Percentiles rank a stretch among this genome's conserved stretches.
Conservation (phyloP, 2,113 vertebrate species). For the Hydropotes inermis region DNA sequence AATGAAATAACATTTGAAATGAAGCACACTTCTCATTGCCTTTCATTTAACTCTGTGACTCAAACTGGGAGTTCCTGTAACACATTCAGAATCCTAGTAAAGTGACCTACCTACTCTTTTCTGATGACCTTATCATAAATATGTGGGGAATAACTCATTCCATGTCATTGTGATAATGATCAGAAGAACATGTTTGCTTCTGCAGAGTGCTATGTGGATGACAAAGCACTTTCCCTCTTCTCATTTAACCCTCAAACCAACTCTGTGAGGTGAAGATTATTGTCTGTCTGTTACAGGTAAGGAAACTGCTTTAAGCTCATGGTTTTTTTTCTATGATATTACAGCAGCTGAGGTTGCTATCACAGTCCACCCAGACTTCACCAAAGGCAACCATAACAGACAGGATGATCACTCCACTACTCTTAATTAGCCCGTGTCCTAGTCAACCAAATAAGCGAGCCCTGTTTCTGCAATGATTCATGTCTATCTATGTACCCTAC, state of each 20-base stretch:
- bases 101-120: not conserved
- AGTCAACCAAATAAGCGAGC: not conserved
- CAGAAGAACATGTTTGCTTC: not conserved
- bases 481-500: not conserved
- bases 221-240: not conserved
- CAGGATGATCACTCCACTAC: not conserved
- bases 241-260: not conserved
- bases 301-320: not conserved
- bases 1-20: constrained; percentile 25
- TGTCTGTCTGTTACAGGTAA: not conserved
- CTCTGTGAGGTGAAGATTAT: not conserved
- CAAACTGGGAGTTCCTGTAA: constrained; percentile 8
- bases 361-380: not conserved
- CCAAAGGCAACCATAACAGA: not conserved
- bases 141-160: not conserved
- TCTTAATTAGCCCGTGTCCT: not conserved
- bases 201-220: not conserved
- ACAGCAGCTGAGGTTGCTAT: not conserved
- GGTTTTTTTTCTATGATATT: not conserved
- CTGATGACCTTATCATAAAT: not conserved
- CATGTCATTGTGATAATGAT: not conserved
- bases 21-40: not conserved
- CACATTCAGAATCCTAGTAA: not conserved
- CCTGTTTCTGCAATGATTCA: not conserved
- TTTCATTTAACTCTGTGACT: not conserved